A percentile compares a stretch with the other conserved stretches of the same genome.
Conservation (phyloP, 2,113 vertebrate genomes). For the Amblyopsis rosae region DNA sequence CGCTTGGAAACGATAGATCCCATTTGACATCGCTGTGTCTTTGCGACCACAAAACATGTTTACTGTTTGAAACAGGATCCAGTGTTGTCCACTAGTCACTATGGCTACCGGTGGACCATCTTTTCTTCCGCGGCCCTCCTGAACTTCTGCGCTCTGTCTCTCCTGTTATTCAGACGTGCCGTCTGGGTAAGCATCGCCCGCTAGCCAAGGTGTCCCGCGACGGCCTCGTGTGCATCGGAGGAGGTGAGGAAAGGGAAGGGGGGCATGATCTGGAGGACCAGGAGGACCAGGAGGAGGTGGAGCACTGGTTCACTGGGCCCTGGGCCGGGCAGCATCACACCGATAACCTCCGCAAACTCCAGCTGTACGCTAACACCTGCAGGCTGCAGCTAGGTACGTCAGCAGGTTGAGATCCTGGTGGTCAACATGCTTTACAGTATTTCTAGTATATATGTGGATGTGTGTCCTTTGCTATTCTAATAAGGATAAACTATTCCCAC, state of each 20-base stretch:
- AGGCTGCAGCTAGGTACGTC: conserved; percentile 87
- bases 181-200: conserved; percentile 94
- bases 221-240: conserved; percentile 88
- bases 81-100: no score
- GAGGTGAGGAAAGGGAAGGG: conserved; percentile 73
- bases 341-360: conserved; percentile 93
- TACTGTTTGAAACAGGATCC: no score
- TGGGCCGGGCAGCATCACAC: conserved; percentile 87
- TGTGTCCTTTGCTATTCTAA: neutral
- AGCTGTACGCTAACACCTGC: conserved; percentile 92
- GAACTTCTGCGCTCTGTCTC: conserved; percentile 21
- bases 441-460: neutral
- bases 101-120: no score
- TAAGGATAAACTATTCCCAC: no score
- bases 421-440: neutral
- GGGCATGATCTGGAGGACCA: conserved; percentile 58
- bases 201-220: conserved; percentile 93
- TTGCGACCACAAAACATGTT: no score
- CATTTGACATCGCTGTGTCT: no score
- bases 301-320: conserved; percentile 87
- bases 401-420: conserved; percentile 30
- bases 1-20: no score
- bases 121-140: no score
- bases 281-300: conserved; percentile 83
- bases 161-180: conserved; percentile 82